phyloP scores from a whole-genome alignment of 2,797 vertebrate species.

The Furcifer pardalis region DNA sequence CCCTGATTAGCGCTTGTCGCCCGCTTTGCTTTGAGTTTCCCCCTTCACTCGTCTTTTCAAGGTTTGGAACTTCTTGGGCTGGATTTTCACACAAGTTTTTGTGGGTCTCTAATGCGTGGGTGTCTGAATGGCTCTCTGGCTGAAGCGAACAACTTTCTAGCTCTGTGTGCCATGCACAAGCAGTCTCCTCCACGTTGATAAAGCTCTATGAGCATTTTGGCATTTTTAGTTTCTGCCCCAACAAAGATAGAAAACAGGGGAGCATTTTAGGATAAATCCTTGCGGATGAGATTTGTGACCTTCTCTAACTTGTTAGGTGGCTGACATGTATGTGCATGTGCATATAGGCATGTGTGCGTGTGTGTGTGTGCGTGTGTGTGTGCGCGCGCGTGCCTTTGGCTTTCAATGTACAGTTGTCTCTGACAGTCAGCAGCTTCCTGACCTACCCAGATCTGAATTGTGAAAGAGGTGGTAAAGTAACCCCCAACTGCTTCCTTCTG shows the following conservation, averaged over 20 bases:
- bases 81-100: neutral
- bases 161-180: no score
- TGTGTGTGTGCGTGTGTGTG: no score
- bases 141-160: fast-evolving
- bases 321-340: neutral
- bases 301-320: neutral
- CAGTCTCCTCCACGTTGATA: neutral
- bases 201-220: no score
- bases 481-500: neutral
- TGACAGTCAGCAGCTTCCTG: neutral
- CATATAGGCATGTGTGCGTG: no score
- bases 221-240: no score
- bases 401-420: neutral
- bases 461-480: neutral
- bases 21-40: neutral
- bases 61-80: neutral
- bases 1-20: constrained; percentile 20
- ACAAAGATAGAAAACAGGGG: no score
- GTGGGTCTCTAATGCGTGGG: neutral
- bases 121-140: neutral
- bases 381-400: no score
- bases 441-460: neutral
- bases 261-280: no score
- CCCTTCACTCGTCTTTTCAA: constrained; percentile 1
- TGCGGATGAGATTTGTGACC: no score